Evolutionary conservation across 2,888 invertebrate genomes (phyloP).

Genomic region (Cybosia mesomella): DNA sequence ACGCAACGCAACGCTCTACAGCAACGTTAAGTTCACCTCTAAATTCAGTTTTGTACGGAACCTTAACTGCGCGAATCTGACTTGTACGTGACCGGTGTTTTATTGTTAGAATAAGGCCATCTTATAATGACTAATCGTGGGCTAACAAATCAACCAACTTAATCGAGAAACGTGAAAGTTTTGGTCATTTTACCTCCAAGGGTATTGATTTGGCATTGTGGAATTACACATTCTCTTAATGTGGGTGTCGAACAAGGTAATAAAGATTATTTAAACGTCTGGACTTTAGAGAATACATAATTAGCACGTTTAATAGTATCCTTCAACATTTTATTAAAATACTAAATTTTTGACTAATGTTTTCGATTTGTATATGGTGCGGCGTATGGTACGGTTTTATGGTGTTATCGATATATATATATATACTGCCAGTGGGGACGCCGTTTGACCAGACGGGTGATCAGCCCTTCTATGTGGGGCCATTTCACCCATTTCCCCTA

Average conservation of each 20-base stretch:
- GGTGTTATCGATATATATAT: background rate
- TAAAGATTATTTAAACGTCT: slow-evolving; percentile 7
- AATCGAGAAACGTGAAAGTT: background rate
- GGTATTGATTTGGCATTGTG: slow-evolving; percentile 4
- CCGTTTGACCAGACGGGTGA: too few relatives aligned
- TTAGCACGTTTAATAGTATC: background rate
- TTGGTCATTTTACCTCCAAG: background rate
- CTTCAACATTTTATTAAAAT: background rate
- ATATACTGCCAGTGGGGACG: too few relatives aligned
- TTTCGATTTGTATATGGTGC: background rate
- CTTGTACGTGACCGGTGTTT: too few relatives aligned
- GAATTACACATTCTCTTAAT: slow-evolving; percentile 4
- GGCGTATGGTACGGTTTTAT: background rate
- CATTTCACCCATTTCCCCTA: too few relatives aligned
- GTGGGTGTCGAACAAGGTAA: slow-evolving; percentile 9
- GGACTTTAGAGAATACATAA: slow-evolving; percentile 2
- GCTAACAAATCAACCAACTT: background rate
- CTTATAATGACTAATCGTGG: background rate
- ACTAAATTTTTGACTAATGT: background rate
- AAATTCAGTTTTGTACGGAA: too few relatives aligned
- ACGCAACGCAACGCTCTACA: too few relatives aligned
- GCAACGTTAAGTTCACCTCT: too few relatives aligned
- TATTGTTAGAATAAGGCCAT: background rate
- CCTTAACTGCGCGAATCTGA: too few relatives aligned
- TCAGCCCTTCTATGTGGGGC: too few relatives aligned